A percentile compares a stretch with the other conserved stretches of the same genome.
Conservation (phyloP, 2,113 vertebrate genomes). For the Chaenogobius annularis region DNA sequence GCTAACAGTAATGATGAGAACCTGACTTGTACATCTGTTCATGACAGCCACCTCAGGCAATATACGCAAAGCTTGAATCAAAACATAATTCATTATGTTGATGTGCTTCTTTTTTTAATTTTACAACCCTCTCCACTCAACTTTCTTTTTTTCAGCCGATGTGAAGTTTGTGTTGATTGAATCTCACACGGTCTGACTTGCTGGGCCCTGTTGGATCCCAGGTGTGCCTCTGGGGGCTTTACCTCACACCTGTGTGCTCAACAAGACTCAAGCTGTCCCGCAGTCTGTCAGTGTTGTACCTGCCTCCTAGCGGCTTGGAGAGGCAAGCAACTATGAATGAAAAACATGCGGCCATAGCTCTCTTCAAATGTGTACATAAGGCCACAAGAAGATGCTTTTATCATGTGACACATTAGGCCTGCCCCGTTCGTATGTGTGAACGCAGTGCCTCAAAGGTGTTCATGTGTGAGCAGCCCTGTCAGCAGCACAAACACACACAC, state of each 20-base stretch:
- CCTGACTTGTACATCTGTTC: conserved; percentile 72
- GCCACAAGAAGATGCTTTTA: conserved; percentile 61
- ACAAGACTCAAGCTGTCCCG: conserved; percentile 40
- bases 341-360: conserved; percentile 32
- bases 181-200: conserved; percentile 72
- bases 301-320: conserved; percentile 59
- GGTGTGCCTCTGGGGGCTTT: conserved; percentile 60
- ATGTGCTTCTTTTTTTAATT: conserved; percentile 43
- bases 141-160: conserved; percentile 37
- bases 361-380: conserved; percentile 54
- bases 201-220: conserved; percentile 65
- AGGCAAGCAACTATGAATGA: conserved; percentile 25
- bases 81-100: conserved; percentile 78
- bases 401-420: conserved; percentile 66
- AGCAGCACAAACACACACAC: conserved; percentile 48
- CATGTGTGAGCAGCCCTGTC: conserved; percentile 69
- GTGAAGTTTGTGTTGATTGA: conserved; percentile 60
- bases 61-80: conserved; percentile 68
- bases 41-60: conserved; percentile 70
- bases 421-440: conserved; percentile 53
- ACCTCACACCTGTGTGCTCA: conserved; percentile 66
- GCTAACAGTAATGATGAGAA: conserved; percentile 73
- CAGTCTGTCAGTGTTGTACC: conserved; percentile 38
- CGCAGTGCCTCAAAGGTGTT: conserved; percentile 70
- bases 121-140: conserved; percentile 26